phyloP scores from a whole-genome alignment of 2,113 vertebrate species.

The Kryptolebias marmoratus region DNA sequence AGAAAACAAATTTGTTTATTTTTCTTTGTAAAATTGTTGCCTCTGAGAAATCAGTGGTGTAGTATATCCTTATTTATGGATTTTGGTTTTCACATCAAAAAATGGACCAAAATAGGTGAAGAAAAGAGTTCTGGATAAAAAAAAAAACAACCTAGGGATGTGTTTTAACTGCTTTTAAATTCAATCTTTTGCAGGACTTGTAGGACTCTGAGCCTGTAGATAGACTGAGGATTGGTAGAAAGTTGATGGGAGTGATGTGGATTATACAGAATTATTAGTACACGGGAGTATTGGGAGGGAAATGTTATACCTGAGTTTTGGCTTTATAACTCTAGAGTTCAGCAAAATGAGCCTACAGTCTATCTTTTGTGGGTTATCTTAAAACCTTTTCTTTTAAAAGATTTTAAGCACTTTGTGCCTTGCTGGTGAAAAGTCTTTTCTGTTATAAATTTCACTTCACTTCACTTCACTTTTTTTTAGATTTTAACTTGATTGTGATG shows the following conservation, averaged over 20 bases:
- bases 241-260: conserved; percentile 45
- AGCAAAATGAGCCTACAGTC: conserved; percentile 51
- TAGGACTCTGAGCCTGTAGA: conserved; percentile 32
- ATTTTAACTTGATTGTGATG: no score
- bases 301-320: conserved; percentile 42
- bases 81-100: conserved; percentile 42
- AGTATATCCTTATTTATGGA: conserved; percentile 69
- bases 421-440: no score
- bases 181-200: conserved; percentile 32
- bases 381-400: no score
- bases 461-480: no score
- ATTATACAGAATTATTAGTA: conserved; percentile 54
- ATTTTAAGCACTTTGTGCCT: no score
- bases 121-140: conserved; percentile 7
- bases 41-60: conserved; percentile 66
- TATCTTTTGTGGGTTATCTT: conserved; percentile 22
- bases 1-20: conserved; percentile 45
- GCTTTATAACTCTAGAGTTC: conserved; percentile 49
- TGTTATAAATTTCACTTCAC: no score
- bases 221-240: conserved; percentile 37
- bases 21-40: conserved; percentile 49
- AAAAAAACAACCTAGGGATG: conserved; percentile 28
- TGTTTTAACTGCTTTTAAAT: conserved; percentile 39
- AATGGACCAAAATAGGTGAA: conserved; percentile 17
- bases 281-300: conserved; percentile 49